Conservation (phyloP, 2,888 invertebrate species). For the Aphidius colemani region DNA sequence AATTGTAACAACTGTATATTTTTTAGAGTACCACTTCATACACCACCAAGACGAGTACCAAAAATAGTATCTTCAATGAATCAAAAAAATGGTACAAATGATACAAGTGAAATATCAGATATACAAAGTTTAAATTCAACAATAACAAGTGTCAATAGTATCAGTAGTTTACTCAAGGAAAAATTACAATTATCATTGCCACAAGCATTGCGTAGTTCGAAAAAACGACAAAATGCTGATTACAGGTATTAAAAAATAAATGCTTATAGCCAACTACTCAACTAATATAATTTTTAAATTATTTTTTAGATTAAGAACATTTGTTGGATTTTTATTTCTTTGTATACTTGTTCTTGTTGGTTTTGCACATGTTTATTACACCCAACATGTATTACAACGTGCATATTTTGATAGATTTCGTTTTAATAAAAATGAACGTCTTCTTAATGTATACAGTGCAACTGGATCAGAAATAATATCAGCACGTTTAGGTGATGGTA, state of each 20-base stretch:
- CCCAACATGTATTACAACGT: conserved; percentile 78
- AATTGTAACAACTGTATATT: neutral
- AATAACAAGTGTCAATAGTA: conserved; percentile 82
- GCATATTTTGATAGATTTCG: conserved; percentile 82
- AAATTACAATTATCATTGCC: conserved; percentile 71
- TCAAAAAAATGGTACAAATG: conserved; percentile 62
- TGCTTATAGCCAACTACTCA: no score
- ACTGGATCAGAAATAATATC: conserved; percentile 74
- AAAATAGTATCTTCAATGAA: conserved; percentile 65
- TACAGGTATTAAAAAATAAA: conserved; percentile 45
- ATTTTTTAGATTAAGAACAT: conserved; percentile 80
- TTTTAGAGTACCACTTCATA: conserved; percentile 68
- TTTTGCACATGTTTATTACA: conserved; percentile 82
- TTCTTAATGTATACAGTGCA: conserved; percentile 74
- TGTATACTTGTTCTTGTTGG: conserved; percentile 81
- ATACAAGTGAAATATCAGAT: conserved; percentile 65
- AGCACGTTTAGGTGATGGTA: conserved; percentile 66
- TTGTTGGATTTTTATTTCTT: conserved; percentile 80
- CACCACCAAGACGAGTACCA: conserved; percentile 66
- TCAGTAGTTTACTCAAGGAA: conserved; percentile 81
- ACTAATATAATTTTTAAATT: no score
- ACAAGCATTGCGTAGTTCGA: conserved; percentile 52
- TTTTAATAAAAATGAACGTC: conserved; percentile 78
- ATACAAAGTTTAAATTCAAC: conserved; percentile 76
- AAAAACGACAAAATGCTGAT: conserved; percentile 55